phyloP scores from a whole-genome alignment of 2,113 vertebrate genomes.

The Aldabrachelys gigantea region DNA sequence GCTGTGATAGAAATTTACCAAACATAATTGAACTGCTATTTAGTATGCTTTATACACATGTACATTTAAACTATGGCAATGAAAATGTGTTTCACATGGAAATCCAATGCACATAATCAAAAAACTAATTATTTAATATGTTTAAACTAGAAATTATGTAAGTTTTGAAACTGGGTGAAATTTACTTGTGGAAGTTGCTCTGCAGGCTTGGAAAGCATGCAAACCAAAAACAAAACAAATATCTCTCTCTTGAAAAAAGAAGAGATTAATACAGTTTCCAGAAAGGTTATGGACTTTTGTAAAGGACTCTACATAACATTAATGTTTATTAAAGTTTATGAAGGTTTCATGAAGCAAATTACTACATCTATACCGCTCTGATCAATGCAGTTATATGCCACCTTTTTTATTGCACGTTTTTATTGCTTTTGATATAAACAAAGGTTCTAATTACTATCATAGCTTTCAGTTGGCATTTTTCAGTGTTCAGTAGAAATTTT shows the following conservation, averaged over 20 bases:
- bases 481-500: background rate
- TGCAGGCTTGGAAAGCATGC: background rate
- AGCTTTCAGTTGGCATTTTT: background rate
- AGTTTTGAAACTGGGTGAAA: background rate
- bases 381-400: background rate
- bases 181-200: background rate
- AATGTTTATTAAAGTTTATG: background rate
- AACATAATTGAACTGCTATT: background rate
- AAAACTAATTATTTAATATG: background rate
- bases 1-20: background rate
- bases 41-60: too few relatives aligned
- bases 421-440: background rate
- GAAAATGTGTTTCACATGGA: background rate
- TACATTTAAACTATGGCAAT: background rate
- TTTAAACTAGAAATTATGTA: background rate
- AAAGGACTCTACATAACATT: background rate
- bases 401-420: background rate
- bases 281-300: background rate
- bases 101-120: background rate
- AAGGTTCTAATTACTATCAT: background rate
- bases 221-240: background rate
- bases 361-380: background rate
- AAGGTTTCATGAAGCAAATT: background rate
- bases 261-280: background rate
- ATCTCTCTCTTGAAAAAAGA: background rate